These are phyloP conservation scores for Hydrocynus forskahlii DNA, from an alignment of 2,797 vertebrate genomes.

Conservation along the genomic window DNA sequence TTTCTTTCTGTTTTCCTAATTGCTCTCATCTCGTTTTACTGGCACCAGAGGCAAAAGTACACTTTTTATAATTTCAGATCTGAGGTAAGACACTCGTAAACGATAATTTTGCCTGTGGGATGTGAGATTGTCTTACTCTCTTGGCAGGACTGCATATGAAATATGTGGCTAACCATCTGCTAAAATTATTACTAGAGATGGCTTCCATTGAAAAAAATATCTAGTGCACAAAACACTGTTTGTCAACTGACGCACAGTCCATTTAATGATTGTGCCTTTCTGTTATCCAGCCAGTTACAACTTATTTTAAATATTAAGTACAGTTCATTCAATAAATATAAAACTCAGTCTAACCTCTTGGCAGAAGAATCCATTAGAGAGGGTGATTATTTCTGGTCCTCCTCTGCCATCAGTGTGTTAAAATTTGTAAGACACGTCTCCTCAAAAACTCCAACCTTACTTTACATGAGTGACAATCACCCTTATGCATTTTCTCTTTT, in stretches of 20 bases:
- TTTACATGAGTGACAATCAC: no score
- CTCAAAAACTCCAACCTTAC: no score
- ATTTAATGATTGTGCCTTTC: constrained; percentile 55
- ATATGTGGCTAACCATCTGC: constrained; percentile 84
- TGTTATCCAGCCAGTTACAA: constrained; percentile 61
- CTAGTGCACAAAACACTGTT: constrained; percentile 65
- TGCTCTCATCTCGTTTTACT: constrained; percentile 76
- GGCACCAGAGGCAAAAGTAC: constrained; percentile 77
- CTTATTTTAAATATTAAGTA: constrained; percentile 47
- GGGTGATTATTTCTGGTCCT: no score
- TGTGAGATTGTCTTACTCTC: constrained; percentile 84
- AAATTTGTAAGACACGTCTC: no score
- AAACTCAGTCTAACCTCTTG: no score
- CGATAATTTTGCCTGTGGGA: constrained; percentile 89
- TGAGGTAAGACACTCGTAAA: constrained; percentile 91
- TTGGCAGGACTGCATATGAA: constrained; percentile 86
- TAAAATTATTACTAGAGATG: constrained; percentile 71
- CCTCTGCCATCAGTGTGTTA: no score
- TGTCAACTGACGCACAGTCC: constrained; percentile 64
- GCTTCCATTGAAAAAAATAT: constrained; percentile 69
- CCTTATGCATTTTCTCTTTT: no score
- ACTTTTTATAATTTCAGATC: constrained; percentile 84
- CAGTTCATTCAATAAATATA: no score
- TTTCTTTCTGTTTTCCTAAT: constrained; percentile 70
- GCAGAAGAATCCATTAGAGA: no score